Percentiles rank a stretch among this genome's conserved stretches.
Conservation (phyloP, 2,888 invertebrate genomes). For the Hermaeophaga mercurialis region DNA sequence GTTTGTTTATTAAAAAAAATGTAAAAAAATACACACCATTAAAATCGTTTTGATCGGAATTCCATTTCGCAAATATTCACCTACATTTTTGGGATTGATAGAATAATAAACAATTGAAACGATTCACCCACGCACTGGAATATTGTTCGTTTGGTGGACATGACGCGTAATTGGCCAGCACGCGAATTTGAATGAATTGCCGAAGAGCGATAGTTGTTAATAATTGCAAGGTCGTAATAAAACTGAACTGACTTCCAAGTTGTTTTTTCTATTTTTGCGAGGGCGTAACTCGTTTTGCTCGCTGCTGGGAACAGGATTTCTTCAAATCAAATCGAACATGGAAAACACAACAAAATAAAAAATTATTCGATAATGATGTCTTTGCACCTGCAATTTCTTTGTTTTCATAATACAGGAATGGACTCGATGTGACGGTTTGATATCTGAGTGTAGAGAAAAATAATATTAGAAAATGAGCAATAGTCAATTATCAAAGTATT, state of each 20-base stretch:
- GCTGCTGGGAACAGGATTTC: conserved; percentile 43
- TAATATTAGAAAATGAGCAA: background rate
- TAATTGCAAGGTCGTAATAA: conserved; percentile 39
- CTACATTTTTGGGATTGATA: too few relatives aligned
- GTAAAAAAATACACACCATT: too few relatives aligned
- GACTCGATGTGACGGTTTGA: background rate
- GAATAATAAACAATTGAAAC: too few relatives aligned
- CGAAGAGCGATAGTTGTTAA: too few relatives aligned
- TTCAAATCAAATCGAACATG: conserved; percentile 14
- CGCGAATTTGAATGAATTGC: too few relatives aligned
- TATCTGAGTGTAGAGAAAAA: background rate
- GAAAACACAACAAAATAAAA: conserved; percentile 19
- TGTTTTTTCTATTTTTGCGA: conserved; percentile 41
- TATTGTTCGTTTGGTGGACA: too few relatives aligned
- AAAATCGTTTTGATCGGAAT: too few relatives aligned
- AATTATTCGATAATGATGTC: conserved; percentile 26
- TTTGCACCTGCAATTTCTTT: conserved; percentile 21
- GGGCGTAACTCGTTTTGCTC: conserved; percentile 47
- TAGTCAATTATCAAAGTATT: too few relatives aligned
- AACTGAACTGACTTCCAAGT: conserved; percentile 34
- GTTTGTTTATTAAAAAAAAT: too few relatives aligned
- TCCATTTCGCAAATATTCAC: too few relatives aligned
- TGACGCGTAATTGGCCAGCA: too few relatives aligned
- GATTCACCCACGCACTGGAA: too few relatives aligned
- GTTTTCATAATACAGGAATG: background rate